Percentiles rank a stretch among this genome's conserved stretches.
Conservation (phyloP, 2,797 vertebrate genomes). For the Poeciliopsis paucimaculata region DNA sequence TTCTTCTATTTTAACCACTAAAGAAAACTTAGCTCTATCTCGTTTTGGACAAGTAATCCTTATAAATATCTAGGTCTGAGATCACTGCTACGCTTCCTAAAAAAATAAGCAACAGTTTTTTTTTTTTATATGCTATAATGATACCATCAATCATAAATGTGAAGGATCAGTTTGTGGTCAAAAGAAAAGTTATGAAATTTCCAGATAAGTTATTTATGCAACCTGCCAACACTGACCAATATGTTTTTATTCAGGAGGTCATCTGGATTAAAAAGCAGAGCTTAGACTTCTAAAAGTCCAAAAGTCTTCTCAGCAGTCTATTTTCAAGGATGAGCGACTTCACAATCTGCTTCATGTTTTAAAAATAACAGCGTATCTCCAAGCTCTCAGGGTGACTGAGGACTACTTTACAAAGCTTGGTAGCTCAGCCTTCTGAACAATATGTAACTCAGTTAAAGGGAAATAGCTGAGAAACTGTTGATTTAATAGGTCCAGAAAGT, state of each 20-base stretch:
- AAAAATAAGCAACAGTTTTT: not conserved
- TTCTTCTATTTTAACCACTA: slow-evolving; percentile 1
- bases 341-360: slow-evolving; percentile 39
- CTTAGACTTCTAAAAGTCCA: slow-evolving; percentile 29
- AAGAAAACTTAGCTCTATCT: not conserved
- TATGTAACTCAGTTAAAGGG: slow-evolving; percentile 31
- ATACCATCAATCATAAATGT: not conserved
- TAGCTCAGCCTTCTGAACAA: slow-evolving; percentile 40
- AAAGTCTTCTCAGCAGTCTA: slow-evolving; percentile 25
- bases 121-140: not conserved
- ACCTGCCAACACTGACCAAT: not conserved
- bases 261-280: slow-evolving; percentile 24
- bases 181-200: slow-evolving; percentile 8
- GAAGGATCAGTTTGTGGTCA: not conserved
- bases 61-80: not conserved
- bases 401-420: slow-evolving; percentile 44
- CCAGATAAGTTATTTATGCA: not conserved
- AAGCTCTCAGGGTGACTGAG: slow-evolving; percentile 50
- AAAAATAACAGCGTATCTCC: slow-evolving; percentile 60
- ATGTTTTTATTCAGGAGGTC: slow-evolving; percentile 22
- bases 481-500: slow-evolving; percentile 44
- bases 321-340: slow-evolving; percentile 37
- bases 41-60: not conserved
- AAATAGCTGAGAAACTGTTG: slow-evolving; percentile 34
- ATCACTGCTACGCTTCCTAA: not conserved